Conservation (phyloP, 2,797 vertebrate species). For the Pagetopsis macropterus region DNA sequence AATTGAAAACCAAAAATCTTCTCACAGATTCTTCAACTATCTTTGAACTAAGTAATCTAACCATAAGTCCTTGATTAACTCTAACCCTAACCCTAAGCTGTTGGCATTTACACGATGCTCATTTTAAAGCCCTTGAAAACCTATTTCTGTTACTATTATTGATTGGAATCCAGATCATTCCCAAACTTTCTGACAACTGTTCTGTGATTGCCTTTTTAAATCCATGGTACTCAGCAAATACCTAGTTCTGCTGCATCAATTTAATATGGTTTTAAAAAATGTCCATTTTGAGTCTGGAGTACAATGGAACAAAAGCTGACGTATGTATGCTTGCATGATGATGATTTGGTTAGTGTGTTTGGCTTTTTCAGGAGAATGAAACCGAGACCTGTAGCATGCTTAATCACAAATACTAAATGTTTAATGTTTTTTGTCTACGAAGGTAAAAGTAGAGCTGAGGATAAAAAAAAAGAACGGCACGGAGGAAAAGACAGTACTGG, state of each 20-base stretch:
- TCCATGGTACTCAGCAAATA: not conserved
- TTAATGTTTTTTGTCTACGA: not conserved
- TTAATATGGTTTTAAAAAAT: not conserved
- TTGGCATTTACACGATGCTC: not conserved
- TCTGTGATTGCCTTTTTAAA: not conserved
- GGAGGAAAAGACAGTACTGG: not conserved
- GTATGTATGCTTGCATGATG: not conserved
- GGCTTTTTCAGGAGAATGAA: not conserved
- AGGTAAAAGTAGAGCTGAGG: not conserved
- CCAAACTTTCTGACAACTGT: not conserved
- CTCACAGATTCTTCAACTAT: no score
- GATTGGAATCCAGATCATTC: not conserved
- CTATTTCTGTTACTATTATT: not conserved
- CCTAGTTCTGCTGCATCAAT: not conserved
- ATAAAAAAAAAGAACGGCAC: conserved; percentile 1
- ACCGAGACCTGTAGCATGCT: not conserved
- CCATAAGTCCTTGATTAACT: no score
- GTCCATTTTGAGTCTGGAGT: not conserved
- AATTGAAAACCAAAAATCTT: conserved; percentile 8
- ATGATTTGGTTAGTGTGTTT: not conserved
- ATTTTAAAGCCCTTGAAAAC: not conserved
- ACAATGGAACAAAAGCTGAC: not conserved
- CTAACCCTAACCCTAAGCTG: no score
- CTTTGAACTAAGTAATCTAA: no score
- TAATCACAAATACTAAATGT: not conserved